Evolutionary conservation across 1,140 invertebrate genomes (phyloP).

Genomic region (Cyrtorhinus lividipennis): DNA sequence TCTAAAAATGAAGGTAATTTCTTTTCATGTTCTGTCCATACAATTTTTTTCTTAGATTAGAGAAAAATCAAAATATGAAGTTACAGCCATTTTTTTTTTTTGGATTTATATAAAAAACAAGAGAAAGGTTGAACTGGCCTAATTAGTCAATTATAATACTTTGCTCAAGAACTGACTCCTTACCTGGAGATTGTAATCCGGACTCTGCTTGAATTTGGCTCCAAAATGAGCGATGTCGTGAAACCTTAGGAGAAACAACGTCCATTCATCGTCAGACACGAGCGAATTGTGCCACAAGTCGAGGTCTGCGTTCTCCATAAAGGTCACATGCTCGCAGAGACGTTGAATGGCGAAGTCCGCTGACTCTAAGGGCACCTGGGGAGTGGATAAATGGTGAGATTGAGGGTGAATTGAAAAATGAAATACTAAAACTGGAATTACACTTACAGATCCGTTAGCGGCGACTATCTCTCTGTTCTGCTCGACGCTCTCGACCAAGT

Average conservation of each 20-base stretch:
- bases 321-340: conserved; percentile 56
- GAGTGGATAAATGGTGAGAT: conserved; percentile 1
- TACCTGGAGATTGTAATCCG: conserved; percentile 28
- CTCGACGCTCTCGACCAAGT: conserved; percentile 44
- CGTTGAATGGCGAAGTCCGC: conserved; percentile 66
- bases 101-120: no score
- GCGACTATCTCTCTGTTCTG: conserved; percentile 29
- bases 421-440: background rate
- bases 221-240: conserved; percentile 52
- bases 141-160: no score
- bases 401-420: background rate
- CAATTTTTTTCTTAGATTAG: no score
- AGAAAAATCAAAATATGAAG: no score
- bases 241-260: conserved; percentile 64
- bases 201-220: conserved; percentile 33
- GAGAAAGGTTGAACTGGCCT: no score
- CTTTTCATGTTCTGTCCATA: no score
- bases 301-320: conserved; percentile 68
- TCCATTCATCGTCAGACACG: conserved; percentile 72
- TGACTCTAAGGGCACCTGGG: conserved; percentile 42
- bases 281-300: conserved; percentile 51
- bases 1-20: no score
- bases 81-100: no score
- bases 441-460: conserved; percentile 38
- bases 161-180: no score